Conservation (phyloP, 2,113 vertebrate species). For the Pitta sordida region DNA sequence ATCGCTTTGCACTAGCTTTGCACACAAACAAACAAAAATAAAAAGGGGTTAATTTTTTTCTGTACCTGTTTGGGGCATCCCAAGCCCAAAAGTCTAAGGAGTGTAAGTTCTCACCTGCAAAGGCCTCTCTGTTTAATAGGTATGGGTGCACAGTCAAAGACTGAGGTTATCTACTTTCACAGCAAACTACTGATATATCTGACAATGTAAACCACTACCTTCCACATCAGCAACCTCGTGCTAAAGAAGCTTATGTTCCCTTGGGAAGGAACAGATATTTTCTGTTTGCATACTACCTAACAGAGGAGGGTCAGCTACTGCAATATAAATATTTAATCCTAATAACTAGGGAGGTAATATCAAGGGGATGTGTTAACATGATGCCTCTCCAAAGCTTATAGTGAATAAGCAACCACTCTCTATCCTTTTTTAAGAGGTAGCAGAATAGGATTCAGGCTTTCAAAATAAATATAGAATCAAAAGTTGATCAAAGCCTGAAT, state of each 20-base stretch:
- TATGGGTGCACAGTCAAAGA: background rate
- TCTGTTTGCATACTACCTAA: constrained; percentile 10
- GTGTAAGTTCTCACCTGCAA: background rate
- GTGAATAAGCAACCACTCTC: background rate
- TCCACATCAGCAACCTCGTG: background rate
- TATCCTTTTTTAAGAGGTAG: background rate
- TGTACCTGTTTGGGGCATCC: background rate
- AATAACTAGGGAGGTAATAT: constrained; percentile 5
- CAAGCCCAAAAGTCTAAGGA: background rate
- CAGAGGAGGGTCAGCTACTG: constrained; percentile 16
- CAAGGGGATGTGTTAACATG: constrained; percentile 7
- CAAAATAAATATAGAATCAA: background rate
- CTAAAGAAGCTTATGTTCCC: background rate
- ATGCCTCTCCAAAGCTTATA: background rate
- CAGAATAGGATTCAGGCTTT: background rate
- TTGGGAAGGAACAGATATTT: constrained; percentile 16
- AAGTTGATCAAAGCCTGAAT: background rate
- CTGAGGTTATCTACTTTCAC: background rate
- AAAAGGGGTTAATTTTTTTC: too few relatives aligned
- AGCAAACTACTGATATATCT: background rate
- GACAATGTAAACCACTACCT: background rate
- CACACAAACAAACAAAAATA: fast-evolving
- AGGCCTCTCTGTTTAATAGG: background rate
- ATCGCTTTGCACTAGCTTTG: background rate
- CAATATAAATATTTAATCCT: constrained; percentile 49